Evolutionary conservation across 2,888 invertebrate genomes (phyloP), one percentile per base, ranked within the genome.

Genomic region (Pemphredon lugubris): DNA sequence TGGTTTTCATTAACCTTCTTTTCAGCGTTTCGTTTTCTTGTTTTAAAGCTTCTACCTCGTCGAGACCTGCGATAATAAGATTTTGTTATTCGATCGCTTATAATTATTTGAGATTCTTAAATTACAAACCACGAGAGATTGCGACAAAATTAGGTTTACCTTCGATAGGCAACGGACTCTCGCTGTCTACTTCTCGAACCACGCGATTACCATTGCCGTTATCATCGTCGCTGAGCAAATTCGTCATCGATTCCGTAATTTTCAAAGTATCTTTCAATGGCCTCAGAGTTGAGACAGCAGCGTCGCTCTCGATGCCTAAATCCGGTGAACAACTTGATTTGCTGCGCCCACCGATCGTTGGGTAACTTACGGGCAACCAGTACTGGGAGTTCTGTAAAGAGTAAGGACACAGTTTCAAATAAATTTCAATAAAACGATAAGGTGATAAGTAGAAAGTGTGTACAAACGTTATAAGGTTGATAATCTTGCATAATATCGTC

Each of bases 261-360:
- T 88, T 89, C 16, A 89, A 78, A 9, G 88, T 87, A 48, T 89
- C 87, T 69, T 88, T 84, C 9, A 89, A 58, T 13, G 88, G 89
- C 58, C 88, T 85, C 32, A 84, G 83, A 4, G 83, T 84, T 0
- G 86, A 77, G 11, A 86, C 73, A 2, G 87, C 87, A 2, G 81
- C 87, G 14, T 96, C 96, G 83, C 96, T 96, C 87, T 96, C 96
- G 73, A 97, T 96, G n/a, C 96, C 96, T 83, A 96, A 92, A 90
- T 97, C 97, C 0, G 97, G 96, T 0, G 96, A 96, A 77, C 90
- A 89, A 55, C 88, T 89, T 3, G 89, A 88, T 73, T 90, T 90
- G 51, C 87, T 88, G 2, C 87, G 86, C 6, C 84, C 84, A 44
- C 83, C 85, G n/a, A 83, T 75, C 2, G 83, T 77, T 44, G 86